Base-by-base conservation (phyloP, 2,888 invertebrate species). In the Spatulosminthurus flaviceps region DNA sequence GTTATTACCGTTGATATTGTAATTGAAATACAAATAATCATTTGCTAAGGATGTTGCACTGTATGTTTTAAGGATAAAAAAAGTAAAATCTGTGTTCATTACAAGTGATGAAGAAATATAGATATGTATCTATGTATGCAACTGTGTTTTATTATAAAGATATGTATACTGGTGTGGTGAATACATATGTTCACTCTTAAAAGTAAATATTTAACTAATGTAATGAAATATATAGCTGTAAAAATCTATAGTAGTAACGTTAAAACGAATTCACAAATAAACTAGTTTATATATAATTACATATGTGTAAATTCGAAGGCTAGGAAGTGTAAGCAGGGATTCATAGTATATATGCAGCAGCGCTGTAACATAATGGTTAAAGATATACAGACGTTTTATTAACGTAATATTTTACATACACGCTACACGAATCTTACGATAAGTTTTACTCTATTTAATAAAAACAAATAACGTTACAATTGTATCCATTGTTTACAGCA, bases 61-160 rank as follows among this genome's bases (percentile, higher is more conserved):
- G 28, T 51, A 28, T 1, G 60, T 22, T n/a, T 34, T 70, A n/a
- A 19, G 42, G 34, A 42, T 71, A n/a, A 72, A 42, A 26, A 42
- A 21, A 21, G 21, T 34, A 51, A 43, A 24, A 51, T 43, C 26
- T 75, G 75, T 76, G 76, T 76, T 76, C 66, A 67, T 67, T 76
- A 76, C 22, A 67, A 67, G 76, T 76, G 76, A 76, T 76, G 76
- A 76, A 76, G 64, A 64, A 24, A 64, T 16, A 64, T n/a, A n/a
- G n/a, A n/a, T n/a, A n/a, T n/a, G n/a, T n/a, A n/a, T n/a, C n/a
- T n/a, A n/a, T 34, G 34, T 34, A 9, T 34, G 34, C 9, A 34
- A 7, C 9, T 34, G 34, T 34, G 34, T 34, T 34, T 34, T 34
- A 34, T 34, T 34, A 34, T 34, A 9, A 4, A 34, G 9, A 9